phyloP scores from a whole-genome alignment of 2,888 invertebrate genomes.

The Xestia ashworthii region DNA sequence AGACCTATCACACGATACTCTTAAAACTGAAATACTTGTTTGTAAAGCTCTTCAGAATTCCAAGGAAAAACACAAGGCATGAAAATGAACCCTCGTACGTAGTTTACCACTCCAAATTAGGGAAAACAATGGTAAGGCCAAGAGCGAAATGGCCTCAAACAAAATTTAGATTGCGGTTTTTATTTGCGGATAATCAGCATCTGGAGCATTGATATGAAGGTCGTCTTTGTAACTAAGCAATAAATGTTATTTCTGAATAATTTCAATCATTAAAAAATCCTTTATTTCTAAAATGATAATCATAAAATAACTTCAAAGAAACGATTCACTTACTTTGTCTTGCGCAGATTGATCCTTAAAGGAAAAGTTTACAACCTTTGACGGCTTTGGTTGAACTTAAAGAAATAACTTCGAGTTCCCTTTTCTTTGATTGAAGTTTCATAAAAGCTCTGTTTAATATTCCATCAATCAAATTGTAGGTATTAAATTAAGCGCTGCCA shows the following conservation, averaged over 20 bases:
- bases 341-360: constrained; percentile 28
- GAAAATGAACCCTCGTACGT: constrained; percentile 4
- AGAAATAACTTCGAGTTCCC: constrained; percentile 10
- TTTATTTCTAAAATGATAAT: neutral
- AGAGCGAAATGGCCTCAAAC: no score
- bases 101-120: constrained; percentile 7
- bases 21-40: neutral
- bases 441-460: constrained; percentile 14
- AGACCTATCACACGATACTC: neutral
- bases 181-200: no score
- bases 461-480: constrained; percentile 12
- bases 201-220: no score
- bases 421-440: constrained; percentile 6
- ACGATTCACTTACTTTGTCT: neutral
- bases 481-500: neutral
- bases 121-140: neutral
- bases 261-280: neutral
- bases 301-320: constrained; percentile 24
- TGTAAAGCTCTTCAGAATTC: neutral
- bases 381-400: neutral
- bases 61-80: neutral
- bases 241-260: neutral
- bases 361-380: constrained; percentile 20
- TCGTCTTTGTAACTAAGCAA: neutral
- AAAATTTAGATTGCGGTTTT: no score